Base-by-base conservation (phyloP, 2,888 invertebrate genomes). In the Osedax frankpressi region DNA sequence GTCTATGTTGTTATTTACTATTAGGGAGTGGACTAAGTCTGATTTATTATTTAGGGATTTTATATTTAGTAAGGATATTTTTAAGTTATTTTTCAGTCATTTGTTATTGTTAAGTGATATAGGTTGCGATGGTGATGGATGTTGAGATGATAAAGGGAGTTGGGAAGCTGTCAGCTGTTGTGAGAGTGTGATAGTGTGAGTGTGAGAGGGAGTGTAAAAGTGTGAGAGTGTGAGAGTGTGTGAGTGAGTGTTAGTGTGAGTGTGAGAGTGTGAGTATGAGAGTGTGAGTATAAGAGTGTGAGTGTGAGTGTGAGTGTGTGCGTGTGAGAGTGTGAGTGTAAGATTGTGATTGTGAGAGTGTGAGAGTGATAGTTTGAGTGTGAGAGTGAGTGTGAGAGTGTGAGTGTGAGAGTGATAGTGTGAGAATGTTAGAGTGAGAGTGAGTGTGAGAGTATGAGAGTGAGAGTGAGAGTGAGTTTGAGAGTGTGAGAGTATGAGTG, bases 381-480 rank as follows among this genome's bases (percentile, higher is more conserved):
- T n/a, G 67, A 24, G 25, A 19, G 0, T 25, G 67, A 24, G 67
- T 19, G 67, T n/a, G 25, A 1, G 30, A n/a, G 67, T 67, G 25
- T 59, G 59, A 19, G 14, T 19, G 59, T 59, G n/a, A n/a, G 59
- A 19, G 0, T 19, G 0, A 25, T n/a, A 24, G 28, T 70, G 27
- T 70, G 24, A n/a, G 24, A 30, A 28, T 72, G 70, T 72, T 70
- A 24, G 67, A 14, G 0, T 67, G 67, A 14, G n/a, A 24, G 1
- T 67, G 67, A 24, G 67, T 14, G 19, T 67, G 67, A 24, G 19
- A n/a, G 67, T 14, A 70, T 70, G 70, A 73, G 73, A 72, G 70
- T 70, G 73, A 30, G 30, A 73, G 70, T 70, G 73, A 73, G 30
- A 72, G 73, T 70, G 73, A 30, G 70, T 70, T n/a, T 70, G 73